phyloP scores from a whole-genome alignment of 2,888 invertebrate genomes.

The Drosophila quinaria region DNA sequence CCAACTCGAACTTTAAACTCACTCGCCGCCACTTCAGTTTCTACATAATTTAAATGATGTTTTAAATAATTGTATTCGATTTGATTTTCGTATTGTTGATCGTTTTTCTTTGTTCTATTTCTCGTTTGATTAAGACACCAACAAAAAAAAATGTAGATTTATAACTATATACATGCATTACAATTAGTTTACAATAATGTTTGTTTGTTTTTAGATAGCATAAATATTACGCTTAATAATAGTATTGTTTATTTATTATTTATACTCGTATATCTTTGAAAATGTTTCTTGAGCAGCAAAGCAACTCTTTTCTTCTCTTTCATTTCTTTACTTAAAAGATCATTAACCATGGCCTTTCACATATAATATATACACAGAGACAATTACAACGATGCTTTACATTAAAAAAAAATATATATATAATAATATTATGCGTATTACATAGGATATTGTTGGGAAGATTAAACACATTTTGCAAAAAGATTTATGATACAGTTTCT shows the following conservation, averaged over 20 bases:
- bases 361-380: slow-evolving; percentile 40
- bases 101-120: slow-evolving; percentile 29
- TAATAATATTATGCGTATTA: slow-evolving; percentile 20
- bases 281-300: slow-evolving; percentile 50
- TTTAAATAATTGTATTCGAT: neutral
- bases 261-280: slow-evolving; percentile 60
- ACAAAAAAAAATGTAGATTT: slow-evolving; percentile 42
- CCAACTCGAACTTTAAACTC: slow-evolving; percentile 2
- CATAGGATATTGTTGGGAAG: slow-evolving; percentile 12
- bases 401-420: slow-evolving; percentile 23
- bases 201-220: slow-evolving; percentile 26
- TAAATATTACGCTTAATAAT: slow-evolving; percentile 63
- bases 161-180: slow-evolving; percentile 76
- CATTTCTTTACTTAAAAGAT: slow-evolving; percentile 9
- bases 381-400: slow-evolving; percentile 37
- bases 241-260: slow-evolving; percentile 8
- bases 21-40: neutral
- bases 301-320: slow-evolving; percentile 13
- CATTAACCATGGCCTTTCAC: slow-evolving; percentile 16
- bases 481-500: slow-evolving; percentile 40
- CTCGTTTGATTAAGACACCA: slow-evolving; percentile 51
- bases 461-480: slow-evolving; percentile 11
- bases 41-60: neutral
- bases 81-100: slow-evolving; percentile 37
- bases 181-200: slow-evolving; percentile 56